phyloP scores from a whole-genome alignment of 2,888 invertebrate species.

The Ennomos erosarius region DNA sequence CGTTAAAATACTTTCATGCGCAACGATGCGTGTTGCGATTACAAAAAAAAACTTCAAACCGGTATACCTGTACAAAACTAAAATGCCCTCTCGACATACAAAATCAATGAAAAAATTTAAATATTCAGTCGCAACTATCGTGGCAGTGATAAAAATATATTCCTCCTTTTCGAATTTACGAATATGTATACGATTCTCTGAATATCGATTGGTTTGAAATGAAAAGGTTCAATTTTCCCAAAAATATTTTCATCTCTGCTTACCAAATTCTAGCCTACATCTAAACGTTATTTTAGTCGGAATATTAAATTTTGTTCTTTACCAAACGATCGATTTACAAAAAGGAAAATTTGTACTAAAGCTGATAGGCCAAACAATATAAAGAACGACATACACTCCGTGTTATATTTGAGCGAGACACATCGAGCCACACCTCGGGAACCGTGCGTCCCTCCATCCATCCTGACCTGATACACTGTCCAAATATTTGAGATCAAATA shows the following conservation, averaged over 20 bases:
- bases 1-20: conserved; percentile 39
- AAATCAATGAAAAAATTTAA: conserved; percentile 21
- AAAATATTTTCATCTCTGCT: conserved; percentile 66
- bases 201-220: conserved; percentile 47
- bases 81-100: conserved; percentile 43
- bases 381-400: conserved; percentile 25
- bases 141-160: conserved; percentile 83
- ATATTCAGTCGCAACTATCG: conserved; percentile 54
- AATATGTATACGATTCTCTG: conserved; percentile 49
- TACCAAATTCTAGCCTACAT: conserved; percentile 27
- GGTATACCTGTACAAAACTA: conserved; percentile 47
- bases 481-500: conserved; percentile 78
- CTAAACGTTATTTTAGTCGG: conserved; percentile 32
- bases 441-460: conserved; percentile 44
- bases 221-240: conserved; percentile 55
- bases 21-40: conserved; percentile 3
- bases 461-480: conserved; percentile 56
- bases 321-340: conserved; percentile 20
- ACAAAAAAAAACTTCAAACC: conserved; percentile 33
- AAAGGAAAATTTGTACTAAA: conserved; percentile 69
- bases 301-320: conserved; percentile 15
- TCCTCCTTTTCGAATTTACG: conserved; percentile 61
- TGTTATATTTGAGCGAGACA: conserved; percentile 55
- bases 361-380: conserved; percentile 61
- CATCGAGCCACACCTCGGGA: conserved; percentile 36